A percentile compares a stretch with the other conserved stretches of the same genome.
Conservation (phyloP, 2,113 vertebrate genomes). For the Channa argus region DNA sequence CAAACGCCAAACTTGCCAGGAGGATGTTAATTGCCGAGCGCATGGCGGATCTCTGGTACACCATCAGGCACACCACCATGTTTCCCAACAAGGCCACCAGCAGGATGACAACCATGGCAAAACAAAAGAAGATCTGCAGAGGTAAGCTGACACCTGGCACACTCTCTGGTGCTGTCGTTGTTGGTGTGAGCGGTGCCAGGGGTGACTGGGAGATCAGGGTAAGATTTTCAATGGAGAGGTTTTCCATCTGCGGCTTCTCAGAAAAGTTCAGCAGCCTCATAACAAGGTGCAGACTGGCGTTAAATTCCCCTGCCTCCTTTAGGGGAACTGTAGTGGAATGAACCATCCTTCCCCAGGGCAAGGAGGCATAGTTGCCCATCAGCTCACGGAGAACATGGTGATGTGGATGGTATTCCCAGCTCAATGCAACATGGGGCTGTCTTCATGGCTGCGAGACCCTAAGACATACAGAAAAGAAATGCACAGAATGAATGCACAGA, state of each 20-base stretch:
- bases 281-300: conserved; percentile 75
- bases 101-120: conserved; percentile 90
- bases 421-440: conserved; percentile 9
- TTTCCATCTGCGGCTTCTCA: conserved; percentile 58
- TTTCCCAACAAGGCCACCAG: conserved; percentile 94
- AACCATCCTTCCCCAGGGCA: conserved; percentile 83
- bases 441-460: conserved; percentile 38
- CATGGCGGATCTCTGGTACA: conserved; percentile 98
- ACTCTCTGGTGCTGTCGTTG: conserved; percentile 72
- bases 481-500: not conserved
- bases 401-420: conserved; percentile 7
- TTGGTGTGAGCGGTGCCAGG: conserved; percentile 72
- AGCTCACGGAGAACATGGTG: conserved; percentile 31
- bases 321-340: conserved; percentile 82
- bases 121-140: conserved; percentile 92
- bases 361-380: conserved; percentile 59
- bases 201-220: conserved; percentile 73
- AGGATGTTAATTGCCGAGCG: conserved; percentile 99
- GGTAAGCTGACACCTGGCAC: conserved; percentile 86
- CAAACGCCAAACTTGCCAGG: conserved; percentile 95
- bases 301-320: conserved; percentile 80
- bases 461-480: conserved; percentile 1
- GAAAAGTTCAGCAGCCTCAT: conserved; percentile 84
- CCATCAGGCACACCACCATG: conserved; percentile 97
- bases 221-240: conserved; percentile 61